Conservation (phyloP, 2,113 vertebrate genomes). For the Dromiciops gliroides region DNA sequence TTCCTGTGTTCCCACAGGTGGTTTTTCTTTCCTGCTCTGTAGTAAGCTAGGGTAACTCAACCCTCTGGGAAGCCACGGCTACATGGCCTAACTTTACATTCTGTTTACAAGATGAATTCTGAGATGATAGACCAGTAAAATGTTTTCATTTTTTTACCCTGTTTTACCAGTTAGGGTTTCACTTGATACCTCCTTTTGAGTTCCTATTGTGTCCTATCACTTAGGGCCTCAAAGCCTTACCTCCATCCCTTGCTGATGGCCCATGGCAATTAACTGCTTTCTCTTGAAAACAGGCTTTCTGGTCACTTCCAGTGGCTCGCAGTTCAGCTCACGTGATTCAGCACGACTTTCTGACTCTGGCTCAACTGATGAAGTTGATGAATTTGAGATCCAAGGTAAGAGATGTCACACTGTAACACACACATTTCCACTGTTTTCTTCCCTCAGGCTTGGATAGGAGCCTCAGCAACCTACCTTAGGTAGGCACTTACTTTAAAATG, state of each 20-base stretch:
- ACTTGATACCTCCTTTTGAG: not conserved
- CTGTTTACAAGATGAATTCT: constrained; percentile 24
- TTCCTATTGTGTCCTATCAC: not conserved
- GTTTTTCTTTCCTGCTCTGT: not conserved
- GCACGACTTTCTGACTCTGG: constrained; percentile 90
- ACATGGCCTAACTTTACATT: not conserved
- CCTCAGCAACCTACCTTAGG: constrained; percentile 1
- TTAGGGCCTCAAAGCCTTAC: not conserved
- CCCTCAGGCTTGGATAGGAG: constrained; percentile 18
- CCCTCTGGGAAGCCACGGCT: not conserved
- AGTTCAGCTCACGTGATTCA: constrained; percentile 92
- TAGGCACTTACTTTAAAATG: not conserved
- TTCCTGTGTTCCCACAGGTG: constrained; percentile 4
- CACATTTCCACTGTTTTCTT: not conserved
- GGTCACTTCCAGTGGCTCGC: constrained; percentile 92
- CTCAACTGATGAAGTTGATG: constrained; percentile 92
- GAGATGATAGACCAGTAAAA: not conserved
- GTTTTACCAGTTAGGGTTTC: not conserved
- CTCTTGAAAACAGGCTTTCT: constrained; percentile 82
- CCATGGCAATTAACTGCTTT: not conserved
- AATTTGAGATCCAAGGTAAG: constrained; percentile 93
- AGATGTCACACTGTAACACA: not conserved
- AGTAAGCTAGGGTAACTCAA: not conserved
- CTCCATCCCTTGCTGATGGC: not conserved
- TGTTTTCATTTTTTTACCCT: not conserved